These are phyloP conservation scores for Panurus biarmicus DNA, from an alignment of 2,113 vertebrate species.

Conservation along the genomic window DNA sequence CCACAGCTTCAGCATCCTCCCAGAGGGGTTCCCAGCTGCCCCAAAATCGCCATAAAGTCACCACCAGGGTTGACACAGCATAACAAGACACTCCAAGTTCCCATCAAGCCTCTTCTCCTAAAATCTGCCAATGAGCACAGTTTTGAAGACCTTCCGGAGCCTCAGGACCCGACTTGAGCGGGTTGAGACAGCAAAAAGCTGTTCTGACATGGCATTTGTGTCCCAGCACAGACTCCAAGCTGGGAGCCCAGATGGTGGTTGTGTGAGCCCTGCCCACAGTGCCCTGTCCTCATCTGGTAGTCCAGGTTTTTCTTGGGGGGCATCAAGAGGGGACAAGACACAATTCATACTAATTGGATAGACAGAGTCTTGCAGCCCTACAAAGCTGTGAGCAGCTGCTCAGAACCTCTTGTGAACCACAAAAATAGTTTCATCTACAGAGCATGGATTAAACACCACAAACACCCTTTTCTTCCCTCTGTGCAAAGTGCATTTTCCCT, in stretches of 20 bases:
- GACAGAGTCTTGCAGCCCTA: not conserved
- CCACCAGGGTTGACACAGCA: not conserved
- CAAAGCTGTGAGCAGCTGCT: not conserved
- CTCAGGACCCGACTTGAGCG: fast-evolving
- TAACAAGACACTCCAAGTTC: not conserved
- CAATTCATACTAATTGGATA: conserved; percentile 17
- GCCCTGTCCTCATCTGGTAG: fast-evolving
- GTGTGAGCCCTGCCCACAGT: fast-evolving
- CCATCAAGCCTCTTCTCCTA: not conserved
- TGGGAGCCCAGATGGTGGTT: not conserved
- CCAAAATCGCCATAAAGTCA: not conserved
- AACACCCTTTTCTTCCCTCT: not conserved
- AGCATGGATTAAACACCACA: not conserved
- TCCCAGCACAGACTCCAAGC: not conserved
- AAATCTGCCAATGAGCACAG: not conserved
- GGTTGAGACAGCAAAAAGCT: not conserved
- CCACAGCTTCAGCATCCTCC: not conserved
- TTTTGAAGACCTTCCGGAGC: not conserved
- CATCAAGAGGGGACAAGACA: not conserved
- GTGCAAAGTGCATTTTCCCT: not conserved
- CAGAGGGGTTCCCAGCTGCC: fast-evolving
- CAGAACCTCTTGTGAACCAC: not conserved
- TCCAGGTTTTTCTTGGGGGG: not conserved
- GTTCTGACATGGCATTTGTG: fast-evolving
- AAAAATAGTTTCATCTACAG: not conserved